Evolutionary conservation across 2,888 invertebrate species (phyloP).

Genomic region (Drosophila merina): DNA sequence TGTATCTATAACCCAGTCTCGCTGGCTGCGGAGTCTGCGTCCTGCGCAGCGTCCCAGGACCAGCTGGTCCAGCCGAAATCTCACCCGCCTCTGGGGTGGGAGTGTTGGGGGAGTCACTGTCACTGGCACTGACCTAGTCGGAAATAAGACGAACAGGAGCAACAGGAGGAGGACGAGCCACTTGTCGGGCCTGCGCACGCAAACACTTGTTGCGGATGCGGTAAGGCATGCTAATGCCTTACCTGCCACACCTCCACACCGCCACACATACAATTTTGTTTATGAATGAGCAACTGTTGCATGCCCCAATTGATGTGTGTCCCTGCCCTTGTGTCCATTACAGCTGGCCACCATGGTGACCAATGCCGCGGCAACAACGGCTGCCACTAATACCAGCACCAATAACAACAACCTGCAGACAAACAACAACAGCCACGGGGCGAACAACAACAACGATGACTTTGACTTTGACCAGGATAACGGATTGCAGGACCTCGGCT

Average conservation of each 20-base stretch:
- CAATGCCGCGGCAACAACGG: constrained; percentile 57
- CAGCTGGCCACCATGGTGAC: constrained; percentile 76
- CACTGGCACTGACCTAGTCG: constrained; percentile 67
- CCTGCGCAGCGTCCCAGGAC: constrained; percentile 64
- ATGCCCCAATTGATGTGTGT: constrained; percentile 37
- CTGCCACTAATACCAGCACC: constrained; percentile 50
- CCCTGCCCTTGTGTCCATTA: constrained; percentile 26
- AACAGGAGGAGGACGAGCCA: constrained; percentile 7
- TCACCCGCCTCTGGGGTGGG: not conserved
- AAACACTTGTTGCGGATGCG: constrained; percentile 71
- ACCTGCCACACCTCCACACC: not conserved
- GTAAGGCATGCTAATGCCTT: constrained; percentile 55
- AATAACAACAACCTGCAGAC: constrained; percentile 71
- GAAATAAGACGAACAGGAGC: constrained; percentile 3
- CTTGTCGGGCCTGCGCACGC: constrained; percentile 71
- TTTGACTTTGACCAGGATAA: constrained; percentile 85
- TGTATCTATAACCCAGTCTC: constrained; percentile 78
- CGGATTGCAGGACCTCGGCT: constrained; percentile 89
- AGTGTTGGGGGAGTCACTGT: constrained; percentile 13
- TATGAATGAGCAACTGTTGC: constrained; percentile 66
- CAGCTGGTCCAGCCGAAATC: constrained; percentile 41
- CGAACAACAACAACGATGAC: constrained; percentile 80
- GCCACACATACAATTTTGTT: constrained; percentile 11
- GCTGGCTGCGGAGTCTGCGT: constrained; percentile 81
- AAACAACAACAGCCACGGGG: constrained; percentile 73